Evolutionary conservation across 1,140 invertebrate species (phyloP), one percentile per base, ranked within the genome.

Genomic region (Pogonomyrmex californicus): DNA sequence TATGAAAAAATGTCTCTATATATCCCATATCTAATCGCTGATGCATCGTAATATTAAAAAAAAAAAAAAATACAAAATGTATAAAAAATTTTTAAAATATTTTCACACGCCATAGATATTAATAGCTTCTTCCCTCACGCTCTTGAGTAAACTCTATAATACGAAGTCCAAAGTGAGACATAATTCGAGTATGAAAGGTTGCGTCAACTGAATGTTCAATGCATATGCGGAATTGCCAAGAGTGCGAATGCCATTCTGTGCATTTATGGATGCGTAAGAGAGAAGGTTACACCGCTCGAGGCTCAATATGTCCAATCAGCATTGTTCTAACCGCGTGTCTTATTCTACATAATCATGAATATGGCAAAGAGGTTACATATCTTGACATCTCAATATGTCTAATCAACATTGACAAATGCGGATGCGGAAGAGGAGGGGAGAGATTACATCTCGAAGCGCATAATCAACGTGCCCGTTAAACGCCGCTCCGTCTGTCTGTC

Each of bases 381-480:
- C 7, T 12, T 14, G 60, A 78, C 23, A 66, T 12, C 44, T 78
- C 76, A 66, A 78, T 78, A 51, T 17, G 41, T 79, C 60, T 68
- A 79, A 79, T 79, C 47, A 66, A 68, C 77, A 41, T 23, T 66
- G 33, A 66, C 33, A 79, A 51, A 58, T 33, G 49, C 12, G 33
- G 30, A 66, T 9, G 12, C 41, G 75, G 2, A 17, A 1, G 1
- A 6, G 51, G 17, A 17, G 7, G 47, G n/a, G 10, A 30, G 38
- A 62, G 44, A 79, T 79, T 41, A 79, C 56, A 23, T 65, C 47
- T 56, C 51, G 68, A 38, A 66, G n/a, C 30, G 33, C 47, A 38
- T 38, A 68, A 78, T 76, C 54, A 62, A 44, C 7, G 41, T 44
- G 56, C 9, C 63, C 17, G n/a, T n/a, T 7, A 66, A 66, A n/a